Conservation (phyloP, 2,113 vertebrate genomes). For the Todiramphus chloris region DNA sequence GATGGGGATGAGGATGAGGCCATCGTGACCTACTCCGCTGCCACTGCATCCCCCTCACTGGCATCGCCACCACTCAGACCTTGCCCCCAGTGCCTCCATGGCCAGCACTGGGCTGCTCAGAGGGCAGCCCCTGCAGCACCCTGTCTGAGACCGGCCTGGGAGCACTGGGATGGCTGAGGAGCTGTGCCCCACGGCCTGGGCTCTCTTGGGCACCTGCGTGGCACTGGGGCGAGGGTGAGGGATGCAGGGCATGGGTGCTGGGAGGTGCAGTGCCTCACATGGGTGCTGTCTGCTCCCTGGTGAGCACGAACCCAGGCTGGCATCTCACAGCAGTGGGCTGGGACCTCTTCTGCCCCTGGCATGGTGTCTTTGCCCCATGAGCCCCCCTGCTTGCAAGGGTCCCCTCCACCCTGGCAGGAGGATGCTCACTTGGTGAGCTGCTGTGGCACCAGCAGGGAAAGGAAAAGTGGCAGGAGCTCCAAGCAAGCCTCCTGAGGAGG, state of each 20-base stretch:
- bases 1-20: not conserved
- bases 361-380: accelerated
- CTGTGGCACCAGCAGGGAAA: accelerated
- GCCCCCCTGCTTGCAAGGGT: not conserved
- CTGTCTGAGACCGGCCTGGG: accelerated
- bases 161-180: not conserved
- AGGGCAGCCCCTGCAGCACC: not conserved
- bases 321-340: not conserved
- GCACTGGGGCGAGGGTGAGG: not conserved
- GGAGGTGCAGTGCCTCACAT: accelerated
- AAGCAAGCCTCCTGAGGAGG: accelerated
- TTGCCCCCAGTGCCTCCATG: not conserved
- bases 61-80: not conserved
- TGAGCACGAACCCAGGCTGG: not conserved
- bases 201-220: accelerated
- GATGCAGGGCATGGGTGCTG: not conserved
- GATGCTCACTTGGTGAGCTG: not conserved
- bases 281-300: not conserved
- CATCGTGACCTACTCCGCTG: accelerated
- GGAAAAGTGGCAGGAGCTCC: not conserved
- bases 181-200: accelerated
- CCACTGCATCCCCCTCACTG: not conserved
- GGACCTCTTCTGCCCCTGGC: not conserved
- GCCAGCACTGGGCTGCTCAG: not conserved
- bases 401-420: not conserved